Evolutionary conservation across 1,140 invertebrate genomes (phyloP).

Genomic region (Heterodera schachtii): DNA sequence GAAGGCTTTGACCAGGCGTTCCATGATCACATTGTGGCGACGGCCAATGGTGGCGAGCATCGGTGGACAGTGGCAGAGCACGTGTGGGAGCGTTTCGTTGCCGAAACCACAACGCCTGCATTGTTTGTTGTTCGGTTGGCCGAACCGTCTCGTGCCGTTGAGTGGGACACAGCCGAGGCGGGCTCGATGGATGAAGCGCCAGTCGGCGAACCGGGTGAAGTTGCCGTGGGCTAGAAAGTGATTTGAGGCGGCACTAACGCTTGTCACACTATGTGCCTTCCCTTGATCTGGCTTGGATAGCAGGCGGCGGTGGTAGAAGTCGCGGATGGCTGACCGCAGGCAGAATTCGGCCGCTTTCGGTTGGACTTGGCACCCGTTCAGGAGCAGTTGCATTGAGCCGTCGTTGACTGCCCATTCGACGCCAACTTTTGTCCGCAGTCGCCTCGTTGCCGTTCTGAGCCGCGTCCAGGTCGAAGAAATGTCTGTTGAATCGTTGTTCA

Average conservation of each 20-base stretch:
- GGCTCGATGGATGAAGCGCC: neutral
- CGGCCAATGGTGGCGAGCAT: neutral
- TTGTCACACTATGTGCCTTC: neutral
- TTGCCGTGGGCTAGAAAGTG: neutral
- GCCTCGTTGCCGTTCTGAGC: neutral
- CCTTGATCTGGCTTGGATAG: conserved; percentile 29
- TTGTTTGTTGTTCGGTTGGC: neutral
- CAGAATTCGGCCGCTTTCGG: conserved; percentile 5
- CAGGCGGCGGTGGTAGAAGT: neutral
- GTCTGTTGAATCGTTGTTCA: neutral
- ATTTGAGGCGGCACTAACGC: neutral
- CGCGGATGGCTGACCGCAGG: neutral
- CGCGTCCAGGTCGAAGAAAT: neutral
- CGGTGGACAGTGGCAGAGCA: neutral
- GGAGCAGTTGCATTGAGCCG: neutral
- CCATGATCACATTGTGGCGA: neutral
- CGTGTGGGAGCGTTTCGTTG: neutral
- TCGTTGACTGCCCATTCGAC: neutral
- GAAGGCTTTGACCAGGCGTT: neutral
- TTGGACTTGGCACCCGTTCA: neutral
- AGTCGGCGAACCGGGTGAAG: conserved; percentile 12
- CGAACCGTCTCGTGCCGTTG: conserved; percentile 2
- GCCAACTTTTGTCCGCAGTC: neutral
- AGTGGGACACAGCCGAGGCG: conserved; percentile 19
- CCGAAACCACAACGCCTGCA: neutral